Base-by-base conservation (phyloP, 2,113 vertebrate genomes). In the Aythya baeri region DNA sequence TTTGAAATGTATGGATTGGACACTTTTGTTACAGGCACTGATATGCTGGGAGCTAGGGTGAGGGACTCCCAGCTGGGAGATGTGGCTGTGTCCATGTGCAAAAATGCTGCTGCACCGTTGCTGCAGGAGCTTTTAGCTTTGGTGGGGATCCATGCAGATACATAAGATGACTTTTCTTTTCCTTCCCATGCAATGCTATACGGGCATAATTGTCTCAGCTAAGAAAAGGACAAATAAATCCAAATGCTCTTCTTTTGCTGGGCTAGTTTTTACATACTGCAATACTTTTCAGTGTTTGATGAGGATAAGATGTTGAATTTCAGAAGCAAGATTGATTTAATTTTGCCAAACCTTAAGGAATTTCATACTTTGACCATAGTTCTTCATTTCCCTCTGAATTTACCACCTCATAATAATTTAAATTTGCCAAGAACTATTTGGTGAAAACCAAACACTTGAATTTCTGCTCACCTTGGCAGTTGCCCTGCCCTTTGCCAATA, bases 401-500 rank as follows among this genome's bases (percentile, higher is more conserved):
- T 89, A 46, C n/a, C 46, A 63, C 79, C 63, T 87, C 67, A 72
- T 25, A 34, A 91, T 90, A 93, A 91, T 71, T 94, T 94, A 84
- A 91, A 96, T 91, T 77, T 88, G 75, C 91, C 80, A 91, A 89
- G 82, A 94, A 79, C 91, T 84, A 70, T 95, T 94, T 96, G 94
- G 89, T 89, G 94, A 95, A 96, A 85, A 96, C 77, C 49, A 86
- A 97, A 92, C 70, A 86, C 82, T 98, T 96, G 68, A 97, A 95
- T 96, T 90, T 83, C 77, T 97, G 96, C 95, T 97, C 96, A 98
- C 96, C 97, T 98, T 94, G 87, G 88, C 76, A 65, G 71, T 97
- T 78, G 73, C 96, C 97, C 86, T 97, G 95, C 95, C 97, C 96
- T 97, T 96, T 96, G 89, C 96, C 96, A 96, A 97, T 97, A 97